Base-by-base conservation (phyloP, 2,797 vertebrate species). In the Meriones psammophilus region DNA sequence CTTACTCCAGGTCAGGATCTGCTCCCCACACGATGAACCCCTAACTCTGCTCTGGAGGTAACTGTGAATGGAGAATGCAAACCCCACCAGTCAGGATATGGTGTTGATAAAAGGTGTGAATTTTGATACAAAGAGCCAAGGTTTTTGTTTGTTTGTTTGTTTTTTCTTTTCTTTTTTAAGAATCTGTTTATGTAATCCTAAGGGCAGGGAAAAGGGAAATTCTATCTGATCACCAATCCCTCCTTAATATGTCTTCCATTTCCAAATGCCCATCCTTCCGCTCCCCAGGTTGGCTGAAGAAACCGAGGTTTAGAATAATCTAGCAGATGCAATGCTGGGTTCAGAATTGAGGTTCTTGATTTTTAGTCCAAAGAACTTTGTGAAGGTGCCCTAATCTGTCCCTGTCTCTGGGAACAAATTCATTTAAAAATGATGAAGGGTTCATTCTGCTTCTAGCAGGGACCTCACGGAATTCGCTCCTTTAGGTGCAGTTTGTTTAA, bases 401-500 rank as follows among this genome's bases (percentile, higher is more conserved):
- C 42, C 50, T 28, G 78, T 74, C 87, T 39, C 81, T 46, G 66
- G 86, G 46, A 96, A 91, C 30, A 1, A 2, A 92, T 7, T 88
- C 88, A 91, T 76, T 87, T 90, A 89, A 80, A 80, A 78, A 92
- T 79, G 69, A n/a, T 73, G 20, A 39, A 94, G 17, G 42, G 0
- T 85, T 88, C 71, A 15, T 68, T 22, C 8, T 3, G 28, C 79
- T 58, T 50, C 84, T 60, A 74, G 68, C 46, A 46, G 68, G 68
- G 17, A 2, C 62, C 5, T 28, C 79, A 13, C 0, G 0, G 66
- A 88, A 42, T 94, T 64, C 15, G 30, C 36, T 60, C 64, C 90
- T 92, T 90, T 74, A 50, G 36, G 20, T 39, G 26, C 26, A 42
- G 58, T 96, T 94, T 33, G 36, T 81, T 80, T 56, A 89, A 96